A percentile compares a stretch with the other conserved stretches of the same genome.
These are phyloP conservation scores for Rynchops niger DNA, from an alignment of 2,113 vertebrate species.

Conservation along the genomic window DNA sequence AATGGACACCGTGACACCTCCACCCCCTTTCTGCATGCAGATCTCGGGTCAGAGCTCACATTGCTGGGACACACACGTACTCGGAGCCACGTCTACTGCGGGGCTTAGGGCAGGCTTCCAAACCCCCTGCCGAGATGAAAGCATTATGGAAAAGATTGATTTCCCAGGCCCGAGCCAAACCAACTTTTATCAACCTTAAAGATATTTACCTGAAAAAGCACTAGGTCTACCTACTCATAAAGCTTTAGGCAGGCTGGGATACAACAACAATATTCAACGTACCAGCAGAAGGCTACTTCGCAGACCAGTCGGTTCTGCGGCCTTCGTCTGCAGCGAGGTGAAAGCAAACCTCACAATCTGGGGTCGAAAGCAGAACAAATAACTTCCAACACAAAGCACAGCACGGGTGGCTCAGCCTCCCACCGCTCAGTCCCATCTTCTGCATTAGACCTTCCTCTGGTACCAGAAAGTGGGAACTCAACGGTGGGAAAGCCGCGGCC, in stretches of 20 bases:
- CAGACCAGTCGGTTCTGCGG: not conserved
- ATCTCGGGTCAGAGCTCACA: not conserved
- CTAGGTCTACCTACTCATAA: no score
- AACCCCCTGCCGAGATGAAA: not conserved
- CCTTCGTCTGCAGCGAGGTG: fast-evolving
- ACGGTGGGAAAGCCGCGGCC: not conserved
- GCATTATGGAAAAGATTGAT: not conserved
- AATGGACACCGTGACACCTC: not conserved
- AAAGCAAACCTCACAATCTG: not conserved
- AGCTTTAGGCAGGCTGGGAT: not conserved
- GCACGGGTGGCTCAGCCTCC: not conserved
- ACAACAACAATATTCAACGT: not conserved
- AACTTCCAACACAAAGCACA: not conserved
- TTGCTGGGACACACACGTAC: not conserved
- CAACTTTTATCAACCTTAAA: not conserved
- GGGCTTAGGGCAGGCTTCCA: not conserved
- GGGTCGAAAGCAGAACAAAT: not conserved
- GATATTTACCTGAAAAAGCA: not conserved
- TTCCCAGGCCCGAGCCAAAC: not conserved
- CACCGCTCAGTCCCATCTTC: not conserved
- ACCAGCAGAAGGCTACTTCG: fast-evolving
- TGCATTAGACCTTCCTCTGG: not conserved
- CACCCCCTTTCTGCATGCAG: not conserved
- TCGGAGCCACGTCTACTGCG: not conserved
- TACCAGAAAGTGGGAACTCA: not conserved